These are phyloP conservation scores for Thereva unica DNA, from an alignment of 2,888 invertebrate species.

Conservation along the genomic window DNA sequence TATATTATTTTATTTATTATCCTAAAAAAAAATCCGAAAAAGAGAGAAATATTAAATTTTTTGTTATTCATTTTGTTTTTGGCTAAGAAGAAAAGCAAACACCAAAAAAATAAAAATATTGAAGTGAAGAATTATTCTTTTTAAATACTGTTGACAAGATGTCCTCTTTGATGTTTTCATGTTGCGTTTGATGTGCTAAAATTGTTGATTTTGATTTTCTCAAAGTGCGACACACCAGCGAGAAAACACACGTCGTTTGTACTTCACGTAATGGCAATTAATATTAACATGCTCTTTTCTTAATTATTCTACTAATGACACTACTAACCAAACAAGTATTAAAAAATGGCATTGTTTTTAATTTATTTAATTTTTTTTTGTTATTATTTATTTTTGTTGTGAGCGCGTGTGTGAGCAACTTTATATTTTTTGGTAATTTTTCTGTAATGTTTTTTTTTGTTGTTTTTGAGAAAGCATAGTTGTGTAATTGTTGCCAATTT, in stretches of 20 bases:
- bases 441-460: too few species aligned
- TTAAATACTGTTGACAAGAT: conserved; percentile 23
- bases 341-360: conserved; percentile 1
- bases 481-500: too few species aligned
- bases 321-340: conserved; percentile 9
- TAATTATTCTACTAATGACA: conserved; percentile 17
- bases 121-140: neutral
- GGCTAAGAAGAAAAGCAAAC: neutral
- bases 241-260: too few species aligned
- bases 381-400: conserved; percentile 16
- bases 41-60: neutral
- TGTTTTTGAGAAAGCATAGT: neutral
- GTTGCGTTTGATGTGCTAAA: conserved; percentile 21
- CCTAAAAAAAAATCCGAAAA: neutral
- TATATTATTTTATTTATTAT: conserved; percentile 1
- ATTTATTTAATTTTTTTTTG: conserved; percentile 5
- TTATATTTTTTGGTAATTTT: conserved; percentile 18
- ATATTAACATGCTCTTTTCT: conserved; percentile 17
- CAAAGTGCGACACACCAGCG: too few species aligned
- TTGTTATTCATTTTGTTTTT: conserved; percentile 10
- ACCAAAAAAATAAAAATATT: conserved; percentile 15
- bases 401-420: conserved; percentile 3
- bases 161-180: conserved; percentile 16
- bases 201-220: conserved; percentile 10
- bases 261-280: neutral